Evolutionary conservation across 2,888 invertebrate species (phyloP), one percentile per base, ranked within the genome.

Genomic region (Drosophila melanocephala): DNA sequence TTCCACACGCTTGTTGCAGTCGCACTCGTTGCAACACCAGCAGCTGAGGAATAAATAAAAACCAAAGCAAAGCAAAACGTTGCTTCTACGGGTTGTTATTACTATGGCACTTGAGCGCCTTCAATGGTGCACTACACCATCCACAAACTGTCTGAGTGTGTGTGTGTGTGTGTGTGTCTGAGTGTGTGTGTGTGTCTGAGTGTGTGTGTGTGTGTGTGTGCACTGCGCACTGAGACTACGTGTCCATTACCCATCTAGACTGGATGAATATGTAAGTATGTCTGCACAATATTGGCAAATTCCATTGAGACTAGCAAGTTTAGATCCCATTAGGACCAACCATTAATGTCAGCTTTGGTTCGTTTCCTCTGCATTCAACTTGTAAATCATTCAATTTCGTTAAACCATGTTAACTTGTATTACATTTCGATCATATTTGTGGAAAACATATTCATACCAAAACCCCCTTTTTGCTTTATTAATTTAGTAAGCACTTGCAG

Each of bases 11-110:
- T 6, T 6, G 16, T 7, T 44, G 28, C 30, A 26, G 16, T 5
- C 53, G 52, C 35, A 52, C 14, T n/a, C 22, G 22, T 22, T 22
- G 47, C 22, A 22, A 28, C n/a, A 35, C 47, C 64, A 53, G 68
- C 63, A 64, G 62, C 63, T 60, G 62, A 39, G 59, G 42, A 0
- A 9, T 16, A 47, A 9, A 47, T 16, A 14, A 65, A 72, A 61
- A 67, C 12, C 12, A 22, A 44, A 44, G 30, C 57, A 58, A 51
- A 55, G 28, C 70, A 39, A 73, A 63, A 56, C 52, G 39, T 73
- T 65, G 28, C 65, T 52, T 56, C 65, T 33, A 56, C 58, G 50
- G 47, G 52, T 58, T 72, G 57, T 72, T 63, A 14, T 58, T 30
- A 14, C 33, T 28, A 44, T 52, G 37, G 44, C 68, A 59, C 70